Evolutionary conservation across 2,113 vertebrate species (phyloP).

Genomic region (Gulo gulo): DNA sequence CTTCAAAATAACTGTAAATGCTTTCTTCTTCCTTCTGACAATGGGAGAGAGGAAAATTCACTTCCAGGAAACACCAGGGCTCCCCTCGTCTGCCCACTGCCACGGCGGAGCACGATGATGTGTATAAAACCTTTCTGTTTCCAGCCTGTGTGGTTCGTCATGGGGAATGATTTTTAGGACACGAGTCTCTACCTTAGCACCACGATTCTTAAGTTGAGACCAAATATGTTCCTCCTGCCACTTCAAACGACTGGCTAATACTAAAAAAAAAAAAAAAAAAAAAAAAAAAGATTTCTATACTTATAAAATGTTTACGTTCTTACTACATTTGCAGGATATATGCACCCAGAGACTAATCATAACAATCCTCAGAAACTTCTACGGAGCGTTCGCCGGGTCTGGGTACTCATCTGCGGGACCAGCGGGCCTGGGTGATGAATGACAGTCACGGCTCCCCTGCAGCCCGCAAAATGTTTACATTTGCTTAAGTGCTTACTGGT

Average conservation of each 20-base stretch:
- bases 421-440: slow-evolving; percentile 60
- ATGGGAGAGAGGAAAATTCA: not conserved
- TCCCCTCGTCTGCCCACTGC: too few species aligned
- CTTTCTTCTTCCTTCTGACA: not conserved
- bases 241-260: slow-evolving; percentile 46
- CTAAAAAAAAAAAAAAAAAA: slow-evolving; percentile 36
- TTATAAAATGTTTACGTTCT: slow-evolving; percentile 76
- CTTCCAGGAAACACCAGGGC: not conserved
- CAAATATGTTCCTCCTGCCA: slow-evolving; percentile 43
- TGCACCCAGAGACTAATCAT: slow-evolving; percentile 67
- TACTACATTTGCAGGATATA: slow-evolving; percentile 66
- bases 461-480: slow-evolving; percentile 81
- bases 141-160: not conserved
- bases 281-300: slow-evolving; percentile 13
- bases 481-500: slow-evolving; percentile 81
- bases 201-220: slow-evolving; percentile 37
- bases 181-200: not conserved
- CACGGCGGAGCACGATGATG: not conserved
- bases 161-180: not conserved
- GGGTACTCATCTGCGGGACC: not conserved
- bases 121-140: not conserved
- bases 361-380: slow-evolving; percentile 64
- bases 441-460: slow-evolving; percentile 71
- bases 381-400: not conserved
- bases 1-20: not conserved